Base-by-base conservation (phyloP, 2,797 vertebrate genomes). In the Odontamblyopus rebecca region DNA sequence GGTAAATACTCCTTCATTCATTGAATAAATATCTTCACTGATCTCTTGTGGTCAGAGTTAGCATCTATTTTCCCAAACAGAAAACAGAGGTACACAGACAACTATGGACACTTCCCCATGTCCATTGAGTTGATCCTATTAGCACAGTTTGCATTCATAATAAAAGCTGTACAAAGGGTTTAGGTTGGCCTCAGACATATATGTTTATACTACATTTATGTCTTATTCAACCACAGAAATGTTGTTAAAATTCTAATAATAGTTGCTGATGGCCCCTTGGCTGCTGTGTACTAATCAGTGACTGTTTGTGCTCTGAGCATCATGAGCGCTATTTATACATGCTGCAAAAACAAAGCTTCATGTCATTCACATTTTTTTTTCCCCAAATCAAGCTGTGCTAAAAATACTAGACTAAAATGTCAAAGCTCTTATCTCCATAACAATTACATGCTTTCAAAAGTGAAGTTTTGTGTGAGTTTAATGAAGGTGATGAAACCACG, bases 401-500 rank as follows among this genome's bases (percentile, higher is more conserved):
- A 77, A 86, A 78, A 82, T 59, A 74, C 12, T 35, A 35, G 16
- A 26, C 23, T 69, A 23, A 63, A 79, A 77, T 73, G 57, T 67
- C 0, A 26, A 48, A 61, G 81, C 70, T 72, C 73, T 81, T 59
- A 70, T 79, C 84, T 82, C 72, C 69, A 72, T 54, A 59, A 44
- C 53, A 76, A 41, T 35, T 69, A 18, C 18, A 32, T 67, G 38
- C 70, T 67, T 72, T 71, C 51, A 61, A 73, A 70, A 32, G 29
- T 48, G 65, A 73, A 41, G 32, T 72, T 85, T 77, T 77, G 72
- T 80, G 81, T 85, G 74, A 1, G 26, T 68, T 41, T 18, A 13
- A 44, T 44, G 41, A 15, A 82, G 70, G 74, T 85, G 81, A 73
- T 18, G 83, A 84, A 87, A 82, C 86, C 82, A 87, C 85, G 71